Conservation (phyloP, 2,797 vertebrate species). For the Rousettus madagascariensis region DNA sequence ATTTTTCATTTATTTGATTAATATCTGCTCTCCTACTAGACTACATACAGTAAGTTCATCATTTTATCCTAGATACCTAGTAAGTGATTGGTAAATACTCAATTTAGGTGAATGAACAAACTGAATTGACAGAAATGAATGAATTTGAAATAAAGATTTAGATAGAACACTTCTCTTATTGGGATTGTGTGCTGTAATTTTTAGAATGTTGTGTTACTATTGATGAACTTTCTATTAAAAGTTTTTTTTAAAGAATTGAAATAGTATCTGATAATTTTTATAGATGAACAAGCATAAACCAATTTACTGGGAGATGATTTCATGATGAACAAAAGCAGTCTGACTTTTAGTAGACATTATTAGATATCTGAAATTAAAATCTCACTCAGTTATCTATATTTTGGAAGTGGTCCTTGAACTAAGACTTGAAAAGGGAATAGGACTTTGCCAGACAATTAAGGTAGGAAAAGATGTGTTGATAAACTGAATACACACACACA, state of each 20-base stretch:
- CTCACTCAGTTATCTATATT: background rate
- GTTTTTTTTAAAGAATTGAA: background rate
- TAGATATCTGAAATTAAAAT: background rate
- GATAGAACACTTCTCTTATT: background rate
- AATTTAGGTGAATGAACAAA: background rate
- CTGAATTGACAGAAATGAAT: background rate
- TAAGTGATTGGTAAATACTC: background rate
- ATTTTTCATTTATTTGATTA: background rate
- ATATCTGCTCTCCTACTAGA: background rate
- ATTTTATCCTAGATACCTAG: background rate
- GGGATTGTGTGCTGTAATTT: background rate
- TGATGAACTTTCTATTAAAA: background rate
- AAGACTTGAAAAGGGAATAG: background rate
- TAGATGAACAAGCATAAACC: background rate
- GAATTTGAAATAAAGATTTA: background rate
- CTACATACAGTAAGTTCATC: background rate
- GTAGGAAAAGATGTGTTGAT: background rate
- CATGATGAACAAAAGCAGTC: background rate
- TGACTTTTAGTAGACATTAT: background rate
- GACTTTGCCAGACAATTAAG: background rate
- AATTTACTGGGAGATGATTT: background rate
- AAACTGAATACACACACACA: too few relatives aligned
- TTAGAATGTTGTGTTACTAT: background rate
- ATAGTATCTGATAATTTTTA: background rate
- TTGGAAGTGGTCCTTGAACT: background rate